Percentiles rank a stretch among this genome's conserved stretches.
Conservation (phyloP, 1,140 invertebrate genomes). For the Aradophagus sp. region DNA sequence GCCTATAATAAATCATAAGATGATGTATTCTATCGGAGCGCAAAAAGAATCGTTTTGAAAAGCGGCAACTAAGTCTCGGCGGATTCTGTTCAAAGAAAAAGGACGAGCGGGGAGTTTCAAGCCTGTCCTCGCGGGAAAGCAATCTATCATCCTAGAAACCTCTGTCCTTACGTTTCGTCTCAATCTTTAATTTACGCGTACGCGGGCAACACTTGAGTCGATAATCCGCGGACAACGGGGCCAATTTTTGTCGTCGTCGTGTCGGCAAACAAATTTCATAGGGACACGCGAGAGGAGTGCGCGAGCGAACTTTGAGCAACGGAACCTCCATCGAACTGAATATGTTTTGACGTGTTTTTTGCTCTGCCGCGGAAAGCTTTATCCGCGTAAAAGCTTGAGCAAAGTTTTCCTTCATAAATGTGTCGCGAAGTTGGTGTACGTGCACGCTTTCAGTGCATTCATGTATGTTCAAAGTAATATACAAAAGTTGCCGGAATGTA, state of each 20-base stretch:
- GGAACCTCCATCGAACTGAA: slow-evolving; percentile 27
- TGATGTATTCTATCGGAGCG: slow-evolving; percentile 67
- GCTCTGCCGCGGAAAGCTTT: slow-evolving; percentile 30
- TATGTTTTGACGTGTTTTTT: slow-evolving; percentile 47
- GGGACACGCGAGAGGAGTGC: not conserved
- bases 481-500: slow-evolving; percentile 48
- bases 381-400: slow-evolving; percentile 32
- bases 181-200: slow-evolving; percentile 44
- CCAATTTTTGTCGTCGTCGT: no score
- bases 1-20: slow-evolving; percentile 70
- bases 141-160: slow-evolving; percentile 69
- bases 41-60: slow-evolving; percentile 63
- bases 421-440: slow-evolving; percentile 29
- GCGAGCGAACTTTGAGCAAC: slow-evolving; percentile 27
- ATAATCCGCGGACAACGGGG: no score
- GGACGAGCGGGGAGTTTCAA: slow-evolving; percentile 33
- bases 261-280: no score
- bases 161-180: slow-evolving; percentile 36
- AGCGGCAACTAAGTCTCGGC: slow-evolving; percentile 55
- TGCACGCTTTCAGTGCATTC: slow-evolving; percentile 41
- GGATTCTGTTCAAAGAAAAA: slow-evolving; percentile 54
- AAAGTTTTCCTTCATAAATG: slow-evolving; percentile 47
- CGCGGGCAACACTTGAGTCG: slow-evolving; percentile 13
- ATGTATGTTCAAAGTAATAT: slow-evolving; percentile 46
- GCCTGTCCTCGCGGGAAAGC: slow-evolving; percentile 62